Percentiles rank a stretch among this genome's conserved stretches.
phyloP scores from a whole-genome alignment of 1,140 invertebrate species.

The Antheraea pernyi region DNA sequence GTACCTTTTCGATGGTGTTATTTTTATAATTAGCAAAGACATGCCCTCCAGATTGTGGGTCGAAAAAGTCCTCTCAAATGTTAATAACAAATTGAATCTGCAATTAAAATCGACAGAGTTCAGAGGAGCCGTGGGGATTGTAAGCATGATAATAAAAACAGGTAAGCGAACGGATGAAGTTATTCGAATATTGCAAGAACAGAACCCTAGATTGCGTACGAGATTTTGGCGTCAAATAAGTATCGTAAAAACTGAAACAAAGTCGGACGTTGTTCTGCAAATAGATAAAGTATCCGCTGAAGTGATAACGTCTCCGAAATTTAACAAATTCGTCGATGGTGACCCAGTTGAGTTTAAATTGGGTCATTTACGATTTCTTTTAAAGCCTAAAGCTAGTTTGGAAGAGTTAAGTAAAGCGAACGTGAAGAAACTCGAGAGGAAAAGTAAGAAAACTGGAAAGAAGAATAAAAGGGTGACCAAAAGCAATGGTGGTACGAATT shows the following conservation, averaged over 20 bases:
- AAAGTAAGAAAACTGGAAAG: background rate
- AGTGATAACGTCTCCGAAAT: slow-evolving; percentile 46
- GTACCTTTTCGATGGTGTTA: slow-evolving; percentile 65
- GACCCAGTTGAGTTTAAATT: slow-evolving; percentile 51
- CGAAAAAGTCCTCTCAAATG: slow-evolving; percentile 34
- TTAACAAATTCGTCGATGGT: slow-evolving; percentile 43
- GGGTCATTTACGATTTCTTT: slow-evolving; percentile 52
- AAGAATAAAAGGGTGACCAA: background rate
- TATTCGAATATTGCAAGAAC: slow-evolving; percentile 46
- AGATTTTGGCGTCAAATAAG: slow-evolving; percentile 69
- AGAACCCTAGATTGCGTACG: slow-evolving; percentile 63
- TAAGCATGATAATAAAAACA: slow-evolving; percentile 56
- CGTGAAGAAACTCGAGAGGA: background rate
- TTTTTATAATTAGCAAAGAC: slow-evolving; percentile 63
- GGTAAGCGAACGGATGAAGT: slow-evolving; percentile 48
- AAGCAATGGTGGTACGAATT: background rate
- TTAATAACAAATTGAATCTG: slow-evolving; percentile 40
- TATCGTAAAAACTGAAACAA: slow-evolving; percentile 38
- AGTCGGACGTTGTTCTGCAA: slow-evolving; percentile 58
- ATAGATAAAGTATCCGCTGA: slow-evolving; percentile 67
- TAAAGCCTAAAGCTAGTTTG: slow-evolving; percentile 43
- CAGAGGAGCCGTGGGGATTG: slow-evolving; percentile 61
- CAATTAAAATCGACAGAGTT: slow-evolving; percentile 60
- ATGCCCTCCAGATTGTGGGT: slow-evolving; percentile 50
- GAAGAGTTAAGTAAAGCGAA: slow-evolving; percentile 39